Evolutionary conservation across 2,113 vertebrate genomes (phyloP), one percentile per base, ranked within the genome.

Genomic region (Gymnarchus niloticus): DNA sequence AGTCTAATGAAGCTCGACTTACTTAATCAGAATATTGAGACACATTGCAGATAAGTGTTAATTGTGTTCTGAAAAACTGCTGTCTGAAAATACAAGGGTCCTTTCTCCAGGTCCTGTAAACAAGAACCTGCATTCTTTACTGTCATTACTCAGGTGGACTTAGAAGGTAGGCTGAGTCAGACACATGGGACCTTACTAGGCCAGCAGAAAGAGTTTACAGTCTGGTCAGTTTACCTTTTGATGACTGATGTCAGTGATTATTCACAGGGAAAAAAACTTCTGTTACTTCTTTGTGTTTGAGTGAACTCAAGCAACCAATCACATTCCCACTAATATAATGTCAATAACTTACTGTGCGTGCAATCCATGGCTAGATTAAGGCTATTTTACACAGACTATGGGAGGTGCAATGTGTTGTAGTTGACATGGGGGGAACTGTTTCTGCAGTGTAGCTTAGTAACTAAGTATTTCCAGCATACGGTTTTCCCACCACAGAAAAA

Each of bases 51-150:
- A 87, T 88, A 87, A 86, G 17, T 87, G 83, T 51, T 85, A 87
- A 87, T 49, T 87, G 78, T 88, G 81, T 81, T 87, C 86, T 84
- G 73, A 83, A 83, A 33, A 51, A 17, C 65, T 73, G 84, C 54
- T 87, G 87, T 85, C 86, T 84, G 10, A 89, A 87, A 83, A 48
- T 12, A 61, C 86, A 86, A 83, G 87, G 44, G 76, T 86, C 85
- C 85, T 85, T 84, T 87, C 78, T 52, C 7, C 56, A 61, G 3
- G 28, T 81, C 83, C 48, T 51, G 9, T 28, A 73, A n/a, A 77
- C 37, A 76, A 65, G 37, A 44, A 14, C 10, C 21, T 48, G 37
- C 73, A 46, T 12, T 19, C 9, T 78, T 21, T 23, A 48, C 37
- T 23, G n/a, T 48, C 23, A 46, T 78, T 17, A 78, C 2, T 78